These are phyloP conservation scores for Chlamydotis undulata DNA, from an alignment of 2,113 vertebrate genomes.

Conservation along the genomic window DNA sequence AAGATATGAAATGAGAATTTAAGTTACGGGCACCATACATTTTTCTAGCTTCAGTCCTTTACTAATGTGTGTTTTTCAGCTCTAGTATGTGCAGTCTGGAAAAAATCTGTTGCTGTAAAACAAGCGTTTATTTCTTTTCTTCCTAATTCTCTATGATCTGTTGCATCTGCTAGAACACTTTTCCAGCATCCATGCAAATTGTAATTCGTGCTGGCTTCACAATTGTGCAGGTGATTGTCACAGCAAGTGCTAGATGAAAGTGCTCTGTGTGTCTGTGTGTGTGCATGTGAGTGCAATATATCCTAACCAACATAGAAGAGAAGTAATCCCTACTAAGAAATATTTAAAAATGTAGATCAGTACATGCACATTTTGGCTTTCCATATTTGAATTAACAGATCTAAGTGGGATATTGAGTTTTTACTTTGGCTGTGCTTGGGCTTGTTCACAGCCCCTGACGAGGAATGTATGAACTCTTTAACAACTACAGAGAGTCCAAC, in stretches of 20 bases:
- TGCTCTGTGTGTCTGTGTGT: not conserved
- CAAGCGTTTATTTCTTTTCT: not conserved
- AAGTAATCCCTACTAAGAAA: not conserved
- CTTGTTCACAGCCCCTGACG: not conserved
- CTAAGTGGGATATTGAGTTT: not conserved
- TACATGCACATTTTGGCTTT: not conserved
- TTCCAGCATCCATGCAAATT: not conserved
- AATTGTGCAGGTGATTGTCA: not conserved
- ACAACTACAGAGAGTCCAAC: not conserved
- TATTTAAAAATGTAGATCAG: not conserved
- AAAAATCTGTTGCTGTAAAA: not conserved
- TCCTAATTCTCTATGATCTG: slow-evolving; percentile 27
- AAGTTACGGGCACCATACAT: not conserved
- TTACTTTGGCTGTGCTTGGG: not conserved
- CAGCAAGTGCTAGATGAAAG: not conserved
- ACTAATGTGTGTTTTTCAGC: not conserved
- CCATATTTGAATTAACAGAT: not conserved
- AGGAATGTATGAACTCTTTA: not conserved
- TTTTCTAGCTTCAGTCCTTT: not conserved
- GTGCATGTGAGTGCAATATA: not conserved
- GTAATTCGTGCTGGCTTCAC: not conserved
- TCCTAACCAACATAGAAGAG: not conserved
- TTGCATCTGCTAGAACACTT: not conserved
- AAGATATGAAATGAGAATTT: not conserved
- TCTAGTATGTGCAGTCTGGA: not conserved